Percentiles rank a stretch among this genome's conserved stretches.
These are phyloP conservation scores for Ciconia maguari DNA, from an alignment of 2,113 vertebrate genomes.

Conservation along the genomic window DNA sequence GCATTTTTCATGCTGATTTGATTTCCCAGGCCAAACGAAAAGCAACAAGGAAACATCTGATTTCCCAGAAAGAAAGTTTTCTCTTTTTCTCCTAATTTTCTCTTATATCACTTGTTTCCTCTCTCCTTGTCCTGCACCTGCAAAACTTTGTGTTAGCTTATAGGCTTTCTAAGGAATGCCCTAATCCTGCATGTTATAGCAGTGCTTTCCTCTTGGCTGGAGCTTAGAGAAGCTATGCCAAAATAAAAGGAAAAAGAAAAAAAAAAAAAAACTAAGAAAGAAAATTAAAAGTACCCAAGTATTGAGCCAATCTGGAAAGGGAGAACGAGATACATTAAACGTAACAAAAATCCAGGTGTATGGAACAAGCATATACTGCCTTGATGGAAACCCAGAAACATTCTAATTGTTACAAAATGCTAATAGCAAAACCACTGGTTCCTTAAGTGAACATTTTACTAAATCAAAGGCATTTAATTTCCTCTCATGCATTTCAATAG, in stretches of 20 bases:
- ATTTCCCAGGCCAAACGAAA: background rate
- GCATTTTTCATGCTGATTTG: background rate
- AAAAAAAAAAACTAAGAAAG: background rate
- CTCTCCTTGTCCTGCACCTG: background rate
- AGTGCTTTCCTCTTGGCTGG: background rate
- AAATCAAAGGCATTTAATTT: slow-evolving; percentile 38
- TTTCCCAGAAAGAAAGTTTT: background rate
- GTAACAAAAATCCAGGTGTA: background rate
- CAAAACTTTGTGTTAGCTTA: background rate
- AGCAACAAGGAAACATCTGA: background rate
- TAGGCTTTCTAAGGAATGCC: background rate
- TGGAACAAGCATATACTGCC: background rate
- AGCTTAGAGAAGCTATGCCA: background rate
- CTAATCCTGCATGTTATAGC: background rate
- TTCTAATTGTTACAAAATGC: slow-evolving; percentile 19
- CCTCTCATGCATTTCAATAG: background rate
- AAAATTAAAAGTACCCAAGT: background rate
- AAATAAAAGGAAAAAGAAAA: background rate
- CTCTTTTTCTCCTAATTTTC: background rate
- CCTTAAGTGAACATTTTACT: slow-evolving; percentile 28
- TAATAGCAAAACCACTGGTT: background rate
- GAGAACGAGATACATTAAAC: background rate
- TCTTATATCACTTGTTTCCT: background rate
- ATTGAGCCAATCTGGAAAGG: background rate
- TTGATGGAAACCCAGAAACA: background rate